Evolutionary conservation across 2,888 invertebrate species (phyloP).

Genomic region (Uloborus plumipes): DNA sequence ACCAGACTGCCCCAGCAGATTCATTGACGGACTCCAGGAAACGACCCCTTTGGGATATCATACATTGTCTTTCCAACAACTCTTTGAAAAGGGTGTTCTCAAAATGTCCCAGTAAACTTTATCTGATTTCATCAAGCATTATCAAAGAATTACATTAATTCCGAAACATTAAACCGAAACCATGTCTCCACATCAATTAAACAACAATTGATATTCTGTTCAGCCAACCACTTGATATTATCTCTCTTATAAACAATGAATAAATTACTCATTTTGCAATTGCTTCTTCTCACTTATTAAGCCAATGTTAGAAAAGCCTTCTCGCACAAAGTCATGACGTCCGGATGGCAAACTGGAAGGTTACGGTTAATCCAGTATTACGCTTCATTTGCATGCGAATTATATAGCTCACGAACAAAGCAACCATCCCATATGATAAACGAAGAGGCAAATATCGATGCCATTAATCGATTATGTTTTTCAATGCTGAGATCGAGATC

Average conservation of each 20-base stretch:
- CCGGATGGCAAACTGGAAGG: constrained; percentile 34
- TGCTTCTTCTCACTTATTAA: not conserved
- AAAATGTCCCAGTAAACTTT: not conserved
- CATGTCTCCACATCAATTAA: not conserved
- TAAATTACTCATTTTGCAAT: constrained; percentile 34
- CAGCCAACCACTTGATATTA: constrained; percentile 27
- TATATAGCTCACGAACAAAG: constrained; percentile 14
- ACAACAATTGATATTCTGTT: constrained; percentile 46
- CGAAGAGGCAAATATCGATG: too few species aligned
- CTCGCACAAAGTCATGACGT: constrained; percentile 17
- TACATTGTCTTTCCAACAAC: too few species aligned
- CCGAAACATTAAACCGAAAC: constrained; percentile 11
- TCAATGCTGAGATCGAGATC: constrained; percentile 10
- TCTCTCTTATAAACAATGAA: constrained; percentile 39
- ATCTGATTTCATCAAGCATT: not conserved
- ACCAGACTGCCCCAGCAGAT: too few species aligned
- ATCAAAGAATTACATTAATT: not conserved
- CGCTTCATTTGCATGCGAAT: constrained; percentile 41
- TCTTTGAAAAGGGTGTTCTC: not conserved
- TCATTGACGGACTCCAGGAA: too few species aligned
- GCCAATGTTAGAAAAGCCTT: too few species aligned
- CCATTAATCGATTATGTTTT: constrained; percentile 13
- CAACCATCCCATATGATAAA: not conserved
- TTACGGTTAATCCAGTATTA: constrained; percentile 25
- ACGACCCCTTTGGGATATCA: too few species aligned